Percentiles rank a stretch among this genome's conserved stretches.
Evolutionary conservation across 1,140 invertebrate genomes (phyloP).

Genomic region (Leptinotarsa lineolata): DNA sequence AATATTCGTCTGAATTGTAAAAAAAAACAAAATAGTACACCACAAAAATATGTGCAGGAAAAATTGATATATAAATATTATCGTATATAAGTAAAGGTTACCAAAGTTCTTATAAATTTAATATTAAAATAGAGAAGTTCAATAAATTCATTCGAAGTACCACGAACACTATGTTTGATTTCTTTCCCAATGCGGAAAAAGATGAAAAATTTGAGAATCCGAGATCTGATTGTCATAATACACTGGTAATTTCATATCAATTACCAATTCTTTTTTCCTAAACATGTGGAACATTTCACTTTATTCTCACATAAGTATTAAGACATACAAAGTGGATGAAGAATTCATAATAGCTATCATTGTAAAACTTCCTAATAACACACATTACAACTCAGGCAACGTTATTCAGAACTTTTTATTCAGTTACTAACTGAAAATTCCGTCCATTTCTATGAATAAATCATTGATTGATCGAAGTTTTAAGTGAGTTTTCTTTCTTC

Average conservation of each 20-base stretch:
- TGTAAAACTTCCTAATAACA: constrained; percentile 26
- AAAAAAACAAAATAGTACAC: constrained; percentile 29
- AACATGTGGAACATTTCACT: constrained; percentile 14
- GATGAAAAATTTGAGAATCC: background rate
- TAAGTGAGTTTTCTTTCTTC: constrained; percentile 19
- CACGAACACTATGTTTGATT: too few species aligned
- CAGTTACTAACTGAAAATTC: background rate
- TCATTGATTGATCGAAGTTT: constrained; percentile 8
- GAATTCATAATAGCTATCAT: constrained; percentile 19
- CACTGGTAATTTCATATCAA: background rate
- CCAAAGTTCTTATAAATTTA: too few species aligned
- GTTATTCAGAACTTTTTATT: constrained; percentile 15
- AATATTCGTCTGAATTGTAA: constrained; percentile 53
- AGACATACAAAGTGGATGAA: constrained; percentile 17
- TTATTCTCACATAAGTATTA: constrained; percentile 15
- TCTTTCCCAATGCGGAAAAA: too few species aligned
- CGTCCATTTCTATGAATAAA: constrained; percentile 9
- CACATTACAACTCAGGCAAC: constrained; percentile 6
- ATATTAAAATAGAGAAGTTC: too few species aligned
- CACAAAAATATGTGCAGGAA: constrained; percentile 15
- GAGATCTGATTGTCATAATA: too few species aligned
- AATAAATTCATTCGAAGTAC: too few species aligned
- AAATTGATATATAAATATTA: constrained; percentile 8
- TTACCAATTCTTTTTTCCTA: constrained; percentile 14
- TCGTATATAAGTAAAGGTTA: too few species aligned